Evolutionary conservation across 2,888 invertebrate species (phyloP), one percentile per base, ranked within the genome.

Genomic region (Hydropsyche betteni): DNA sequence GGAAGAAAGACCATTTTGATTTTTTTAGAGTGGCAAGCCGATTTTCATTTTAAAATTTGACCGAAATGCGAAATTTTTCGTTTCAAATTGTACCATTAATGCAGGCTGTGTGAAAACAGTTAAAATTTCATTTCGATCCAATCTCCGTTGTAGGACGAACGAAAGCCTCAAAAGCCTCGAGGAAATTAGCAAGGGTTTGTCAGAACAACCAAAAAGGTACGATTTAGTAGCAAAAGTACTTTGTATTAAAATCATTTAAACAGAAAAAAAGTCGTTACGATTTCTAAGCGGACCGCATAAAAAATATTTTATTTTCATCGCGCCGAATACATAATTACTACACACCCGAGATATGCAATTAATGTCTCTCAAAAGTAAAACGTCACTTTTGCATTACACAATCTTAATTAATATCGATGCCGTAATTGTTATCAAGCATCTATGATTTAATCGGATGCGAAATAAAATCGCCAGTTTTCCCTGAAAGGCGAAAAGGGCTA

Each of bases 171-270:
- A 64, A 64, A 64, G 64, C 64, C n/a, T 34, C 33, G 34, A 64
- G 64, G 36, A 64, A 64, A 64, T 64, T 64, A 64, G 58, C 58
- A 64, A 64, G 64, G 64, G 64, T 64, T 64, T 34, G 34, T 58
- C 24, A 58, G 58, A 16, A 58, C 58, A 58, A 58, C 58, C 58
- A 44, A 44, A 44, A 44, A 44, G 44, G 44, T 44, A 44, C 44
- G 10, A 44, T 44, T 44, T 44, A 44, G 10, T 44, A 44, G 6
- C 44, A 4, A 44, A 44, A 44, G 44, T 10, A 44, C 44, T 44
- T 44, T 44, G 44, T 44, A 10, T 44, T 8, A 44, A 44, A 44
- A 44, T 44, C 10, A 44, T 44, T 44, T 2, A 8, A 10, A 44
- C 24, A 24, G 10, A 44, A 44, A 44, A 44, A 44, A 44, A 44